Percentiles rank a stretch among this genome's conserved stretches.
phyloP scores from a whole-genome alignment of 92 coral and sea anemone species.

The Micromussa lordhowensis region DNA sequence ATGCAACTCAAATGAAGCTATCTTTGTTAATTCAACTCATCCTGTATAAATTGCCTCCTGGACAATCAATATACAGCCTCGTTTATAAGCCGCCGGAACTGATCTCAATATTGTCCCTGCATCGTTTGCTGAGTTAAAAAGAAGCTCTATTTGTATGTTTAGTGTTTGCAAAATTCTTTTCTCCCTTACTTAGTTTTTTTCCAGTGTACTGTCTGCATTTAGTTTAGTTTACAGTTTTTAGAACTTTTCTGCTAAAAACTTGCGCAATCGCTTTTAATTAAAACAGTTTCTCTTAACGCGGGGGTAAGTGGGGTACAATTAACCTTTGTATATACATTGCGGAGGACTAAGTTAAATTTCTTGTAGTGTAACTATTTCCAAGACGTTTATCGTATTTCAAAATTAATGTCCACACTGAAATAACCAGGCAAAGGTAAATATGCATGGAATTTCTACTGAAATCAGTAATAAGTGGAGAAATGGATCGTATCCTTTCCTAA shows the following conservation, averaged over 20 bases:
- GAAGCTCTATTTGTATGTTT: constrained; percentile 16
- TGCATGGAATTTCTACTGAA: not conserved
- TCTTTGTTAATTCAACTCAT: constrained; percentile 13
- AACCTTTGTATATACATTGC: not conserved
- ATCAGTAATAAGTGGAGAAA: not conserved
- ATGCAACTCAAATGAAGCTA: not conserved
- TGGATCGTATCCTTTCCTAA: not conserved
- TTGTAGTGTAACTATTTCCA: not conserved
- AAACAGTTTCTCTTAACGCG: not conserved
- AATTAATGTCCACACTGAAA: not conserved
- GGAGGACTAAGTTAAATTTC: not conserved
- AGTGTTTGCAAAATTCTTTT: not conserved
- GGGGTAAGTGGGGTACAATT: not conserved
- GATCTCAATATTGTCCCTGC: not conserved
- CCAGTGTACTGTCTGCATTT: not conserved
- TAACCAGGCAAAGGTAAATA: not conserved
- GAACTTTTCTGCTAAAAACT: not conserved
- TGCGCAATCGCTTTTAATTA: not conserved
- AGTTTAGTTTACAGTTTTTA: not conserved
- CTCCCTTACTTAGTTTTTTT: not conserved
- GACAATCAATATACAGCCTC: constrained; percentile 5
- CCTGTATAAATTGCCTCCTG: constrained; percentile 1
- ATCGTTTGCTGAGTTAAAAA: not conserved
- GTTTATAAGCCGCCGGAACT: constrained; percentile 30
- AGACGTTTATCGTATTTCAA: not conserved